phyloP scores from a whole-genome alignment of 2,113 vertebrate genomes.

The Phylloscopus whistleri region DNA sequence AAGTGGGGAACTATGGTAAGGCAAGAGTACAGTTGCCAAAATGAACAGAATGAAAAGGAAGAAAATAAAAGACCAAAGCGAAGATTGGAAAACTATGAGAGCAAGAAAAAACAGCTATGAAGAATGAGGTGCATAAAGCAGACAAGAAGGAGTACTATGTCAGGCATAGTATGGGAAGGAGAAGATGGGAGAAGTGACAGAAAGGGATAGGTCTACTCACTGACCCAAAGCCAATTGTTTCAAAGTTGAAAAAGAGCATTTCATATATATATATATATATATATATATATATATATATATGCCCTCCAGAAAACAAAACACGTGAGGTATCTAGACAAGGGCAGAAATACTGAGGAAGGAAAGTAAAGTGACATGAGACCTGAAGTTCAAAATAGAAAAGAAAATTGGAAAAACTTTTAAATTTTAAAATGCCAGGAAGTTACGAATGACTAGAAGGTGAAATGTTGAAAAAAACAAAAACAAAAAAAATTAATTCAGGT shows the following conservation, averaged over 20 bases:
- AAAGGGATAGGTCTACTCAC: neutral
- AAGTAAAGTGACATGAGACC: neutral
- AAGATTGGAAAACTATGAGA: neutral
- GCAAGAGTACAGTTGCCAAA: neutral
- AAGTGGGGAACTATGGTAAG: neutral
- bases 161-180: neutral
- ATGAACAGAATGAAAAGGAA: neutral
- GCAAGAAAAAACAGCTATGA: neutral
- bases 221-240: neutral
- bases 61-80: neutral
- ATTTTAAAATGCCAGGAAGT: neutral
- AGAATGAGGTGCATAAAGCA: neutral
- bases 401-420: neutral
- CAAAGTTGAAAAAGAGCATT: neutral
- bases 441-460: neutral
- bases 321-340: neutral
- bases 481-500: neutral
- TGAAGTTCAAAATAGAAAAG: neutral
- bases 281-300: neutral
- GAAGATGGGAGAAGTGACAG: neutral
- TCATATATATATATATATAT: neutral
- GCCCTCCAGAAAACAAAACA: neutral
- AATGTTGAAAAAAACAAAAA: neutral
- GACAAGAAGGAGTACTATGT: neutral
- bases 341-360: neutral